Conservation (phyloP, 2,113 vertebrate genomes). For the Procavia capensis region DNA sequence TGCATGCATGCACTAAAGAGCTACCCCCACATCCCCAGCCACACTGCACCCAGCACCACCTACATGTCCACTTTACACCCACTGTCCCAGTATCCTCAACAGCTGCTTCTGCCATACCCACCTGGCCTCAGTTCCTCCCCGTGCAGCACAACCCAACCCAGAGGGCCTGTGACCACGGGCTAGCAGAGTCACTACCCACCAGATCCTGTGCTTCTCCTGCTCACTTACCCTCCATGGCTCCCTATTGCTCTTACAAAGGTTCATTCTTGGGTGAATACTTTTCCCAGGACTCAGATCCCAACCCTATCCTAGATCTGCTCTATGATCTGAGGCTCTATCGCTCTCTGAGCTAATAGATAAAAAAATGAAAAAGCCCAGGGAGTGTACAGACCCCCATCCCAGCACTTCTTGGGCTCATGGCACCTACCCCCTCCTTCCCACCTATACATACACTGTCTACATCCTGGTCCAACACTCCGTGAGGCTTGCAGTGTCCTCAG, state of each 20-base stretch:
- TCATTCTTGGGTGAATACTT: neutral
- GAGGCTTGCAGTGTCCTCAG: neutral
- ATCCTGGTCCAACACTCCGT: neutral
- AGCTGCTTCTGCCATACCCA: neutral
- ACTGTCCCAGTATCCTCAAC: neutral
- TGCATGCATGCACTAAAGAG: neutral
- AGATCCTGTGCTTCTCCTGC: neutral
- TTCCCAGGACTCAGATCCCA: neutral
- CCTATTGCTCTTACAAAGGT: neutral
- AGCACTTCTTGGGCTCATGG: rapidly evolving
- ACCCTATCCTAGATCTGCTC: neutral
- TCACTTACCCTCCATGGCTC: neutral
- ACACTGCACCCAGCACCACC: neutral
- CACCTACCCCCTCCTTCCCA: neutral
- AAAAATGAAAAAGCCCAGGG: neutral
- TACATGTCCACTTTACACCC: neutral
- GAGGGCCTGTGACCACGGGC: neutral
- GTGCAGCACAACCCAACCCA: neutral
- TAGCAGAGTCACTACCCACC: neutral
- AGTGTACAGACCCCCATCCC: neutral
- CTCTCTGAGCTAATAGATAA: neutral
- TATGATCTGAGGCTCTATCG: neutral
- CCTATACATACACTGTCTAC: too few relatives aligned
- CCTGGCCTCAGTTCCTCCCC: neutral
- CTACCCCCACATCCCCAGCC: neutral